These are phyloP conservation scores for Myotis findleyi DNA, from an alignment of 2,797 vertebrate species.

Conservation along the genomic window DNA sequence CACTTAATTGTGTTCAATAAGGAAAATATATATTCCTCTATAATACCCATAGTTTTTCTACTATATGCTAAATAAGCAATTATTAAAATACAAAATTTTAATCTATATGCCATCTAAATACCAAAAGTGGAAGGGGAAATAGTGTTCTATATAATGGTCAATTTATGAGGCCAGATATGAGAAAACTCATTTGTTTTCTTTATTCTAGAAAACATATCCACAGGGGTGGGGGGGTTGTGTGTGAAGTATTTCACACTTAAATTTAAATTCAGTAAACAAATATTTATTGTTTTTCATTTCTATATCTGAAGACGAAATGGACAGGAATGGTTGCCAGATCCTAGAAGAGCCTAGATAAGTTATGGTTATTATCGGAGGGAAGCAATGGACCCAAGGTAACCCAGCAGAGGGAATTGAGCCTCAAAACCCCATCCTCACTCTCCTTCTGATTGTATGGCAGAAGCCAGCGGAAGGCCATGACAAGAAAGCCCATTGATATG, in stretches of 20 bases:
- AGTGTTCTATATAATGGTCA: not conserved
- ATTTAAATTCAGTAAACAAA: conserved; percentile 28
- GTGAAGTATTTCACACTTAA: not conserved
- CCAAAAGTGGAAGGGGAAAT: not conserved
- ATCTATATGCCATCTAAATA: not conserved
- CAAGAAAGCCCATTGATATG: not conserved
- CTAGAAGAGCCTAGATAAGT: not conserved
- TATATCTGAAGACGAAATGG: not conserved
- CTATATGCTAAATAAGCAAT: not conserved
- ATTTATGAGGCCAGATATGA: not conserved
- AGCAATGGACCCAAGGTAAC: not conserved
- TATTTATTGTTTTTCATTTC: not conserved
- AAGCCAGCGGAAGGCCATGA: not conserved
- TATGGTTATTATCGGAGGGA: not conserved
- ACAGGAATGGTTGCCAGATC: not conserved
- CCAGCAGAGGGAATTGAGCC: not conserved
- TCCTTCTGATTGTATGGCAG: not conserved
- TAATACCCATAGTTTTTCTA: not conserved
- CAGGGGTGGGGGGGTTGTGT: not conserved
- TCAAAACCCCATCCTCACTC: not conserved
- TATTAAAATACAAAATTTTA: conserved; percentile 42
- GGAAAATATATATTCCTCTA: not conserved
- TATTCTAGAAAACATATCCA: not conserved
- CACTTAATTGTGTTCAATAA: not conserved
- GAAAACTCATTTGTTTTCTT: conserved; percentile 11